A percentile compares a stretch with the other conserved stretches of the same genome.
Evolutionary conservation across 2,797 vertebrate species (phyloP).

Genomic region (Halcyon chelicuti): DNA sequence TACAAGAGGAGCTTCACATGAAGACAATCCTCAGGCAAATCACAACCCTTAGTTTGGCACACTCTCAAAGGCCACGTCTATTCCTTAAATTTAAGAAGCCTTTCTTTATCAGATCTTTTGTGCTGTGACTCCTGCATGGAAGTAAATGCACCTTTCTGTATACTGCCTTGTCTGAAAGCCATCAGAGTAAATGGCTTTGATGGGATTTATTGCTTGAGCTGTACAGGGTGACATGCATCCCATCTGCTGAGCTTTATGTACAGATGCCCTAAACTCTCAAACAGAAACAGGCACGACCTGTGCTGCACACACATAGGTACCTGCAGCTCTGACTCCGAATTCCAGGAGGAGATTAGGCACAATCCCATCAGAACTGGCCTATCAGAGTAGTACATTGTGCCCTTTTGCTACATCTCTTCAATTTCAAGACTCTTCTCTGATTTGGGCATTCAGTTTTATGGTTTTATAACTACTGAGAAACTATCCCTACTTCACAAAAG

Average conservation of each 20-base stretch:
- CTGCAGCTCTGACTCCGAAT: not conserved
- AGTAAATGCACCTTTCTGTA: not conserved
- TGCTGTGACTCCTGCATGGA: not conserved
- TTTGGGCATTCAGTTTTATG: not conserved
- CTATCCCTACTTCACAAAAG: not conserved
- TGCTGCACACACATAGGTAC: not conserved
- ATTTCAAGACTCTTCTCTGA: not conserved
- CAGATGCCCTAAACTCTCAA: not conserved
- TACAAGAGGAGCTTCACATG: not conserved
- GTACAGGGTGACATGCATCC: not conserved
- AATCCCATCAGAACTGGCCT: not conserved
- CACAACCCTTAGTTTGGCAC: not conserved
- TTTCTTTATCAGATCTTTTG: not conserved
- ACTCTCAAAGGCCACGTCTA: not conserved
- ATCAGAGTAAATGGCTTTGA: not conserved
- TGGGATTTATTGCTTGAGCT: slow-evolving; percentile 15
- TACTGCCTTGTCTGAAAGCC: not conserved
- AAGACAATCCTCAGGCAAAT: not conserved
- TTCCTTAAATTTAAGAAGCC: not conserved
- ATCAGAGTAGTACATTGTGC: not conserved
- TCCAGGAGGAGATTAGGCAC: not conserved
- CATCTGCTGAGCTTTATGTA: not conserved
- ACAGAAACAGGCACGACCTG: not conserved
- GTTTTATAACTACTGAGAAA: not conserved
- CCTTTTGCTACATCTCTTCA: not conserved